Evolutionary conservation across 2,888 invertebrate species (phyloP).

Genomic region (Smittia sp.): DNA sequence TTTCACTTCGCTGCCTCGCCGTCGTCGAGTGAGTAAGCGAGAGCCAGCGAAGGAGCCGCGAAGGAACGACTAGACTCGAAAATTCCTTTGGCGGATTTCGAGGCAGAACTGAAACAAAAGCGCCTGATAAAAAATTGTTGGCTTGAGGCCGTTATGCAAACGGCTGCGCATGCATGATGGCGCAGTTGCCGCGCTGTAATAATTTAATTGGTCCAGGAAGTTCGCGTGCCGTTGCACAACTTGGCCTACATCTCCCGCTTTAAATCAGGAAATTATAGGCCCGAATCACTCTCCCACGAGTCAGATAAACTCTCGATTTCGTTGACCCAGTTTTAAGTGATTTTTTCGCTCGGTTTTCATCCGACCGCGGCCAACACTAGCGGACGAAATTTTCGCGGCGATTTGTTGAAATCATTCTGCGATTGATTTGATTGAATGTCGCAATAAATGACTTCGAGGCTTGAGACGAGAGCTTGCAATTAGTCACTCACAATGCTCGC

Average conservation of each 20-base stretch:
- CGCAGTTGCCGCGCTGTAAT: not conserved
- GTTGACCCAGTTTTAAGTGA: not conserved
- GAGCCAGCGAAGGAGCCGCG: not conserved
- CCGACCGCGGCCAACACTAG: not conserved
- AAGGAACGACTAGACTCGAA: not conserved
- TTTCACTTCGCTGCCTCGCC: slow-evolving; percentile 28
- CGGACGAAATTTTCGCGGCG: not conserved
- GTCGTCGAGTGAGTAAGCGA: not conserved
- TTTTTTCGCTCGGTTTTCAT: not conserved
- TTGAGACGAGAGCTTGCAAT: too few relatives aligned
- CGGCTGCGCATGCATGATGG: not conserved
- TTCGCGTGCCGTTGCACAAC: not conserved
- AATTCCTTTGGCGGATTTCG: not conserved
- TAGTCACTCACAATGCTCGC: too few relatives aligned
- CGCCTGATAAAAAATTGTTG: slow-evolving; percentile 8
- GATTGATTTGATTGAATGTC: slow-evolving; percentile 7
- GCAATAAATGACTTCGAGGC: not conserved
- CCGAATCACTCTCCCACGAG: not conserved
- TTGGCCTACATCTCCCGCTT: not conserved
- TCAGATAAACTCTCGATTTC: not conserved
- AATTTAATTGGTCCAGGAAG: not conserved
- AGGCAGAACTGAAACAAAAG: not conserved
- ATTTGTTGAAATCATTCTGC: not conserved
- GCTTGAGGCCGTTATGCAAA: not conserved
- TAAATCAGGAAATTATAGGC: slow-evolving; percentile 5